These are phyloP conservation scores for Cataglyphis hispanica DNA, from an alignment of 1,140 invertebrate species.

Conservation along the genomic window DNA sequence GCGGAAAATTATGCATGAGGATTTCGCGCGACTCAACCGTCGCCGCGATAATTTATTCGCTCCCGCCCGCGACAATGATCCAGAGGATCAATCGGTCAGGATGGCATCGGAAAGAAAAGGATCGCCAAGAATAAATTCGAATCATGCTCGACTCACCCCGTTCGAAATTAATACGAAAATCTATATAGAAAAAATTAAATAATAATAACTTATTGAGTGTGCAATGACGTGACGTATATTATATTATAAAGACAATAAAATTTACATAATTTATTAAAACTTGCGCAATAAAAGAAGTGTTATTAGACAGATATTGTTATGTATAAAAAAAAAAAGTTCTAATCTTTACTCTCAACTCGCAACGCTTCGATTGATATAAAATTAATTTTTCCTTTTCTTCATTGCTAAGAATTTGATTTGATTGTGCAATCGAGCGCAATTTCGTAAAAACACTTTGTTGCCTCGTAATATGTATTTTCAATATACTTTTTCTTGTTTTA, in stretches of 20 bases:
- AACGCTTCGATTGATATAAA: neutral
- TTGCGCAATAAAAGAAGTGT: neutral
- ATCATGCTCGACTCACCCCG: neutral
- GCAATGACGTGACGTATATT: no score
- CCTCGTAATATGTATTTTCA: neutral
- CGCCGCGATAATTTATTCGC: slow-evolving; percentile 49
- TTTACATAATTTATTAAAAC: no score
- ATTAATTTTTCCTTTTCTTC: neutral
- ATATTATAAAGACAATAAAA: no score
- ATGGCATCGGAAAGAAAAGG: slow-evolving; percentile 17
- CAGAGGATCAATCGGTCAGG: slow-evolving; percentile 16
- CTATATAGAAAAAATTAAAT: no score
- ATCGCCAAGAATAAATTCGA: slow-evolving; percentile 12
- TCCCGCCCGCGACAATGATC: neutral
- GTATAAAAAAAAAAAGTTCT: neutral
- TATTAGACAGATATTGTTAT: neutral
- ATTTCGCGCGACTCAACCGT: slow-evolving; percentile 49
- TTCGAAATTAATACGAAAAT: neutral
- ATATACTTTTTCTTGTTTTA: neutral
- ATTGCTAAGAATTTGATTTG: neutral
- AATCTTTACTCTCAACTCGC: neutral
- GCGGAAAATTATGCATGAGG: slow-evolving; percentile 65
- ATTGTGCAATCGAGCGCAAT: neutral
- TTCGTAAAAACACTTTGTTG: neutral
- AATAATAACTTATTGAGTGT: no score